Evolutionary conservation across 1,140 invertebrate genomes (phyloP).

Genomic region (Chrysomallon squamiferum): DNA sequence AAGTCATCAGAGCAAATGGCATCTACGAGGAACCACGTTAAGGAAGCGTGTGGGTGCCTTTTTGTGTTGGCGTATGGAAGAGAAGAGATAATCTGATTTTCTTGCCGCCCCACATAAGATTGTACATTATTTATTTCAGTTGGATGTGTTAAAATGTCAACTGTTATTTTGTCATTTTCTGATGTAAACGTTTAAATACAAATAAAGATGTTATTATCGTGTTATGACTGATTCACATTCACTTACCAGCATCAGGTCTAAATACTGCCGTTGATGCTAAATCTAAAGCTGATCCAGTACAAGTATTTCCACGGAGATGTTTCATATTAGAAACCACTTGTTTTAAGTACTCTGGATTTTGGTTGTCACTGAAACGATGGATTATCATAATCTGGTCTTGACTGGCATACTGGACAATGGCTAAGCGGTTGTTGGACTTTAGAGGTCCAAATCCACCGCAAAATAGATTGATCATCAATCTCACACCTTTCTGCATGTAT

Average conservation of each 20-base stretch:
- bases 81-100: too few species aligned
- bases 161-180: too few species aligned
- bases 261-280: background rate
- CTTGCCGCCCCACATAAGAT: too few species aligned
- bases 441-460: conserved; percentile 15
- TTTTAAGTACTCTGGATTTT: background rate
- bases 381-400: conserved; percentile 5
- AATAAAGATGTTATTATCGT: too few species aligned
- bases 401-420: conserved; percentile 14
- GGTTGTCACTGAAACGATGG: conserved; percentile 9
- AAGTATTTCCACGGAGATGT: background rate
- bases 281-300: background rate
- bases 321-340: background rate
- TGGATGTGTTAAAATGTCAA: too few species aligned
- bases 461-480: conserved; percentile 16
- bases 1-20: background rate
- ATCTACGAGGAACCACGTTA: background rate
- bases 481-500: conserved; percentile 11
- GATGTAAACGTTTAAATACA: too few species aligned
- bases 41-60: background rate
- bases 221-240: too few species aligned
- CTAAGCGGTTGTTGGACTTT: conserved; percentile 14
- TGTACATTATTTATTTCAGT: too few species aligned
- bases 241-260: background rate
- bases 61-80: too few species aligned